Conservation (phyloP, 2,888 invertebrate genomes). For the Netelia inedita region DNA sequence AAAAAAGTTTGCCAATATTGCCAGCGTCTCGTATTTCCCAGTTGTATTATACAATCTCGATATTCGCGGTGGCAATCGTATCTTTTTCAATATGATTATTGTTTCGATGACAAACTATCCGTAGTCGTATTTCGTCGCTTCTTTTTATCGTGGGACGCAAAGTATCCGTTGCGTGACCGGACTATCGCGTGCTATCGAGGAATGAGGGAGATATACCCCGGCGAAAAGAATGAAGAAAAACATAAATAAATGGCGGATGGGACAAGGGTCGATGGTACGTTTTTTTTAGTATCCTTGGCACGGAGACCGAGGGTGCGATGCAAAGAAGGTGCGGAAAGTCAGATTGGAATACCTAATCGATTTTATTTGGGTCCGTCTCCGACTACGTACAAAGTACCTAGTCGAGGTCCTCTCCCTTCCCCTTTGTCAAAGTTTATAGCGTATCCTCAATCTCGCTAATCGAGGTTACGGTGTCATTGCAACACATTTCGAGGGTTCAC, state of each 20-base stretch:
- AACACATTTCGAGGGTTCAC: neutral
- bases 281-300: constrained; percentile 53
- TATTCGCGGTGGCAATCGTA: neutral
- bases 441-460: constrained; percentile 6
- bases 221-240: neutral
- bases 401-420: neutral
- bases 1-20: neutral
- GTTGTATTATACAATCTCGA: neutral
- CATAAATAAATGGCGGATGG: constrained; percentile 21
- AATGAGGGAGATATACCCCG: constrained; percentile 15
- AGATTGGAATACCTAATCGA: constrained; percentile 38
- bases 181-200: constrained; percentile 55
- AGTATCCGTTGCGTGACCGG: constrained; percentile 51
- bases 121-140: constrained; percentile 11
- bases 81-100: constrained; percentile 12
- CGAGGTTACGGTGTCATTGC: constrained; percentile 11
- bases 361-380: constrained; percentile 5
- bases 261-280: constrained; percentile 19
- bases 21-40: neutral
- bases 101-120: constrained; percentile 6
- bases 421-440: constrained; percentile 5
- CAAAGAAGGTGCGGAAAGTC: constrained; percentile 52
- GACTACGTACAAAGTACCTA: too few species aligned
- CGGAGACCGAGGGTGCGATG: constrained; percentile 14
- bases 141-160: constrained; percentile 13